Evolutionary conservation across 2,888 invertebrate species (phyloP), one percentile per base, ranked within the genome.

Genomic region (Drosophila antonietae): DNA sequence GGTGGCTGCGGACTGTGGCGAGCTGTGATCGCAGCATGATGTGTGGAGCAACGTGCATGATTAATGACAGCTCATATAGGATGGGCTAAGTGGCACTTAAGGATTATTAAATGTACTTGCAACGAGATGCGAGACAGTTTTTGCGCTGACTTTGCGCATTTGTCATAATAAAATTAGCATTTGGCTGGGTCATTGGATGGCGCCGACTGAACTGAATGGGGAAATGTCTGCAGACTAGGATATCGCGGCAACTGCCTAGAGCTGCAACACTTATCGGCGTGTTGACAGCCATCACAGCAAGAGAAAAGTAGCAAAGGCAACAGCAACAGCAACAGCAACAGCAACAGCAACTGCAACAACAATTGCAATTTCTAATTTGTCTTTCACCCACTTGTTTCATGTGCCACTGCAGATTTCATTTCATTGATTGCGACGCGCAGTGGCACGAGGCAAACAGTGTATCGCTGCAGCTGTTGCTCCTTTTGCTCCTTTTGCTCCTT

Each of bases 81-180:
- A 23, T 56, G 53, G 12, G 39, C 15, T 51, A 44, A 60, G 44
- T 39, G 49, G 65, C 46, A 31, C 31, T 75, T 61, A 49, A 58
- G 37, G 74, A 44, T 60, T 53, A 77, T 62, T 59, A 37, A 49
- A 62, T 60, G 62, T 41, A 51, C 28, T 23, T 15, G 46, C 63
- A 39, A 52, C 23, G 64, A 8, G 43, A 31, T 41, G 44, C 51
- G 46, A 39, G 52, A 55, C 61, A 60, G 53, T 14, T 70, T 67
- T 44, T 37, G 41, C 47, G 55, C 49, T 56, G 71, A 73, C 75
- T 63, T 51, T 62, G 70, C 67, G 76, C 82, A 81, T 84, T 84
- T 82, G 81, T 79, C 85, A 84, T 84, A 87, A 84, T 81, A 75
- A 81, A 84, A 84, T 83, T 81, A 82, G 72, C 79, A 76, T 82